Evolutionary conservation across 2,888 invertebrate species (phyloP), one percentile per base, ranked within the genome.

Genomic region (Lacanobia oleracea): DNA sequence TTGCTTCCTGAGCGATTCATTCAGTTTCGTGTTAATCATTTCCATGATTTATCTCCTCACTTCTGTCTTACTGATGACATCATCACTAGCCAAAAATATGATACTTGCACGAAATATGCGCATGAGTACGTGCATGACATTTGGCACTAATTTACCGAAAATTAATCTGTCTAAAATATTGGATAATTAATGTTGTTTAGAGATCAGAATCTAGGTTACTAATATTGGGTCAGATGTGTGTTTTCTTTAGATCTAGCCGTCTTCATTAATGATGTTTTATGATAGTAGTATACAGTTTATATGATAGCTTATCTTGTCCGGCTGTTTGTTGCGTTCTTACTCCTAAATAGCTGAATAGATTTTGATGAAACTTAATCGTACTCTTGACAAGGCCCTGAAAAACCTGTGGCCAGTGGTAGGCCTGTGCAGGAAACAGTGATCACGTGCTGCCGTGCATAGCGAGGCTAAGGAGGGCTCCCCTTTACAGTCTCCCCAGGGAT

Each of bases 121-220:
- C 50, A 4, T 7, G 27, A 77, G n/a, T 77, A 45, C 7, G 40
- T n/a, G n/a, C n/a, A 7, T n/a, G 7, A 23, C n/a, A 70, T 18
- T 77, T 75, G 71, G 78, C 75, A 77, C 51, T 7, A 12, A 33
- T 14, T 23, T n/a, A 6, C 16, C 1, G 48, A 23, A 54, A 76
- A 66, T 75, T 23, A 67, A 54, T 60, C n/a, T 43, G 9, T 67
- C 27, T 67, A 54, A 60, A 6, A n/a, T 51, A 23, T 68, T 45
- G n/a, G 10, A 50, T 67, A 27, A 18, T 45, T 51, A 33, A 43
- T 50, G 33, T 56, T 43, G 56, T 56, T 50, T 18, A 16, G 37
- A 48, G 9, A 54, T 54, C 48, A 16, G 8, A 12, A 66, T 74
- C 8, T 66, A 14, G 18, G 66, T 72, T 63, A 56, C 6, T 37